Evolutionary conservation across 2,113 vertebrate genomes (phyloP).

Genomic region (Reinhardtius hippoglossoides): DNA sequence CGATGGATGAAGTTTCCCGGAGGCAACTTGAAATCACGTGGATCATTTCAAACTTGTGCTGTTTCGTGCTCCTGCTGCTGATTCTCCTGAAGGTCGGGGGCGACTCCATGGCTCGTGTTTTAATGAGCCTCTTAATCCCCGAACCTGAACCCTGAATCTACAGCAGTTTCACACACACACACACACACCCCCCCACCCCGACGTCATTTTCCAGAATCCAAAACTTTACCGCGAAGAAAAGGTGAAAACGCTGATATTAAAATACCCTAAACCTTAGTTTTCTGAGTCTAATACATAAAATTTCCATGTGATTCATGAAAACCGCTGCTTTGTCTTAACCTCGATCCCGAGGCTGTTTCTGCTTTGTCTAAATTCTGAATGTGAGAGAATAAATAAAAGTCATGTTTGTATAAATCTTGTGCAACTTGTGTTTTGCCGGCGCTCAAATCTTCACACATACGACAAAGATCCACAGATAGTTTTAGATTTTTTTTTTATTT

Average conservation of each 20-base stretch:
- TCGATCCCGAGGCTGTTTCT: conserved; percentile 60
- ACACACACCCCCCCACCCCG: neutral
- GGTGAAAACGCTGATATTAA: conserved; percentile 31
- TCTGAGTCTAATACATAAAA: conserved; percentile 24
- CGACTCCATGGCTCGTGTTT: conserved; percentile 63
- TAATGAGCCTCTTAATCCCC: conserved; percentile 73
- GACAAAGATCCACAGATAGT: conserved; percentile 39
- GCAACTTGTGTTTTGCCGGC: neutral
- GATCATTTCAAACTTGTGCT: neutral
- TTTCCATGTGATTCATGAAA: conserved; percentile 53
- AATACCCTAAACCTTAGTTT: conserved; percentile 8
- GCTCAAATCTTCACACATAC: neutral
- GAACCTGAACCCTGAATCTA: conserved; percentile 2
- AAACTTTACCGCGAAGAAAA: conserved; percentile 14
- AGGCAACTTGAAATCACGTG: neutral
- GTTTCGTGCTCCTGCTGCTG: neutral
- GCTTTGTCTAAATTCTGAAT: conserved; percentile 74
- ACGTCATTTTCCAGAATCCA: conserved; percentile 49
- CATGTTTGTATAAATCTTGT: conserved; percentile 64
- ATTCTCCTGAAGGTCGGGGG: conserved; percentile 37
- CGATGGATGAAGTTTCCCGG: conserved; percentile 26
- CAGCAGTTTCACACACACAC: conserved; percentile 14
- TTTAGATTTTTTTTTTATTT: conserved; percentile 72
- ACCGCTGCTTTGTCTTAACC: conserved; percentile 68
- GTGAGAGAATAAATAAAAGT: conserved; percentile 71